Evolutionary conservation across 2,113 vertebrate species (phyloP), one percentile per base, ranked within the genome.

Genomic region (Leucoraja erinaceus): DNA sequence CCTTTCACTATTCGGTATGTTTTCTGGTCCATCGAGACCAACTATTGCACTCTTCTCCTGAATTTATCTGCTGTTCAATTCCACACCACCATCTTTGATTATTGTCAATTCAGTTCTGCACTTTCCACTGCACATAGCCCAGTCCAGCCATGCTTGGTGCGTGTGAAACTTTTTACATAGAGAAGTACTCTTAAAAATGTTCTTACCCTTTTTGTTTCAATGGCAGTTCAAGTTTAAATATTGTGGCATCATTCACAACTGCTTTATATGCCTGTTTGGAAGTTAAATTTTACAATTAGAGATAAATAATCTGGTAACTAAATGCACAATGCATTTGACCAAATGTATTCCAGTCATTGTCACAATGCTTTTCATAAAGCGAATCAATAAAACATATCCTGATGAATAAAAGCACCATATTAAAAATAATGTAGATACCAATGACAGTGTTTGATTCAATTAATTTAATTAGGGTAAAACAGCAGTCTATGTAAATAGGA

Each of bases 171-270:
- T 5, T 63, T 90, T 0, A 54, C 54, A 63, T n/a, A 56, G 5
- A 54, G 25, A 61, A 72, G 16, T 20, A 90, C 25, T 33, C 66
- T 28, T 22, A 93, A 93, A 94, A 94, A 81, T 88, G 3, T 0
- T 93, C 98, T 98, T 96, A 99, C 99, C 98, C 98, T 95, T 99
- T 99, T 94, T 99, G 99, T 95, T 99, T 99, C 97, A 98, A 94
- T 90, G 99, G 98, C 93, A 99, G 97, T 95, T 99, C 99, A 96
- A 99, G 96, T 96, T 99, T 99, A 97, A 99, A 99, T 96, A 99
- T 99, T 10, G 98, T 99, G 95, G 99, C 98, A 94, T 99, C 99
- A 93, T 99, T 99, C 94, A 99, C 99, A 93, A 99, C 99, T 92
- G 99, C 98, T 96, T 99, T 99, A 95, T 99, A 99, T 0, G 99